Evolutionary conservation across 2,888 invertebrate species (phyloP).

Genomic region (Drosophila pseudotakahashii): DNA sequence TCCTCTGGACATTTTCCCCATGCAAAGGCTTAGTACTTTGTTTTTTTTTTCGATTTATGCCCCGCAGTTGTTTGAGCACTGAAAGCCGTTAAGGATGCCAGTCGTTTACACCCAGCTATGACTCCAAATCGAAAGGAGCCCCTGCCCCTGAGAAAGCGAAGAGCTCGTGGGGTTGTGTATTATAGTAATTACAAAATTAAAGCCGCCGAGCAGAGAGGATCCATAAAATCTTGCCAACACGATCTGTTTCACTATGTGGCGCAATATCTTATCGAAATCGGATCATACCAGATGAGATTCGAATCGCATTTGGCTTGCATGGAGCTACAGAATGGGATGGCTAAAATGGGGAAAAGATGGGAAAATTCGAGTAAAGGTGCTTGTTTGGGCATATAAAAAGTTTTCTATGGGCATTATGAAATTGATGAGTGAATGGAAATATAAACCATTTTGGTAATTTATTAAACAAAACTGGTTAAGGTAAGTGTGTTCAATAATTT

Average conservation of each 20-base stretch:
- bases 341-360: background rate
- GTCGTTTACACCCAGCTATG: conserved; percentile 49
- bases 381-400: background rate
- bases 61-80: conserved; percentile 71
- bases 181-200: conserved; percentile 78
- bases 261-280: conserved; percentile 19
- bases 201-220: conserved; percentile 19
- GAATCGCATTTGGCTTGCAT: conserved; percentile 4
- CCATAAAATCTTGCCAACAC: conserved; percentile 38
- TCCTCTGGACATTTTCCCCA: conserved; percentile 7
- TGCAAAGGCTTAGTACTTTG: conserved; percentile 22
- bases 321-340: background rate
- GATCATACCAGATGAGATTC: conserved; percentile 8
- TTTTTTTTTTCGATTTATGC: conserved; percentile 43
- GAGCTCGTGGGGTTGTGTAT: conserved; percentile 54
- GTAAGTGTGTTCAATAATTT: too few relatives aligned
- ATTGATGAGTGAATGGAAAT: background rate
- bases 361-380: background rate
- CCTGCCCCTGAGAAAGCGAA: conserved; percentile 20
- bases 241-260: conserved; percentile 38
- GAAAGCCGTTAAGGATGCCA: conserved; percentile 68
- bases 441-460: too few relatives aligned
- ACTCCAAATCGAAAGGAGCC: conserved; percentile 47
- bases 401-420: background rate
- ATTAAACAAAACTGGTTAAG: too few relatives aligned